Evolutionary conservation across 1,140 invertebrate species (phyloP).

Genomic region (Goniozus legneri): DNA sequence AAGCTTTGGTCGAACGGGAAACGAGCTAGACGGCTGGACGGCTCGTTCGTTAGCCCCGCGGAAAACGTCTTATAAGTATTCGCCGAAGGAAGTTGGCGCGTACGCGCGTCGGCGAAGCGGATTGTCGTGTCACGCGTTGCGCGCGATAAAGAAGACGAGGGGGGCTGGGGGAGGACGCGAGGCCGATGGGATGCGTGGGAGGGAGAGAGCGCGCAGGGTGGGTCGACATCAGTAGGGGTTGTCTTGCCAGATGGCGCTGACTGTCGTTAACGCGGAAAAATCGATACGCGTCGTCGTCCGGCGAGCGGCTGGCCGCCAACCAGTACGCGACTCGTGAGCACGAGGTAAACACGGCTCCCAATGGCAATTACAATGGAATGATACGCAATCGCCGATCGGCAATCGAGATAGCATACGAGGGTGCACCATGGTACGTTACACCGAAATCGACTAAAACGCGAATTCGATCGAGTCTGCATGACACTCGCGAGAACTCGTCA

Average conservation of each 20-base stretch:
- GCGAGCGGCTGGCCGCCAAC: conserved; percentile 36
- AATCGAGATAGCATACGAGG: too few relatives aligned
- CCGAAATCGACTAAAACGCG: too few relatives aligned
- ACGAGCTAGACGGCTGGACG: too few relatives aligned
- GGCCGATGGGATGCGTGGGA: neutral
- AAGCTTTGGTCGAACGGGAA: too few relatives aligned
- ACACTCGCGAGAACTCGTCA: too few relatives aligned
- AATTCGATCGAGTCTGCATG: too few relatives aligned
- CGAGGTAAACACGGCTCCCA: conserved; percentile 45
- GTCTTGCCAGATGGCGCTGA: conserved; percentile 32
- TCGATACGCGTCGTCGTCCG: conserved; percentile 50
- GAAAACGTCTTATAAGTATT: conserved; percentile 24
- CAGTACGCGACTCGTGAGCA: conserved; percentile 50
- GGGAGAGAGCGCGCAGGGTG: too few relatives aligned
- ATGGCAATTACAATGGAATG: conserved; percentile 41
- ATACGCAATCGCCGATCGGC: conserved; percentile 20
- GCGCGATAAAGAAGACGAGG: neutral
- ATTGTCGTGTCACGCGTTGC: neutral
- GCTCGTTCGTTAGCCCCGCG: conserved; percentile 10
- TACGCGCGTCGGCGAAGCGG: neutral
- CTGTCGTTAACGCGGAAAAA: conserved; percentile 31
- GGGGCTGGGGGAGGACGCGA: neutral
- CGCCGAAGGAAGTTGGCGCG: conserved; percentile 2
- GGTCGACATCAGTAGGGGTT: neutral
- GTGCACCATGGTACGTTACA: conserved; percentile 30